These are phyloP conservation scores for Conus canariensis DNA, from an alignment of 2,888 invertebrate species.

Conservation along the genomic window DNA sequence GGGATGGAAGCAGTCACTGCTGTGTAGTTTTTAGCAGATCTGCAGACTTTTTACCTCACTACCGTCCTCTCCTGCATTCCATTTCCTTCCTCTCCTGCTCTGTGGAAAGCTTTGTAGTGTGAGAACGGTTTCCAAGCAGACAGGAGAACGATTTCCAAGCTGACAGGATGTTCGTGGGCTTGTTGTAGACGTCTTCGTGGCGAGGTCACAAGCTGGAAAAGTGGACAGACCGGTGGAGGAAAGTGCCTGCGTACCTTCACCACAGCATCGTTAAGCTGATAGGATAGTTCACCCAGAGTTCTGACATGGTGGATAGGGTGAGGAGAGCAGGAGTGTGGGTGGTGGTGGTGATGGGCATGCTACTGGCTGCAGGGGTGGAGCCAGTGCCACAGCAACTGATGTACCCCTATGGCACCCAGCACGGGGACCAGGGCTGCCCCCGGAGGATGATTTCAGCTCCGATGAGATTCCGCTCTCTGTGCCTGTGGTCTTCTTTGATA, in stretches of 20 bases:
- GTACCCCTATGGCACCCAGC: constrained; percentile 81
- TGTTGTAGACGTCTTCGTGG: neutral
- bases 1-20: too few species aligned
- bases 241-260: too few species aligned
- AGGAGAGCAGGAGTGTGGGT: neutral
- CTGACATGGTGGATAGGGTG: neutral
- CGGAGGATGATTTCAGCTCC: constrained; percentile 84
- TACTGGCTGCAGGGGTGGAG: constrained; percentile 15
- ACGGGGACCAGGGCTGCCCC: constrained; percentile 81
- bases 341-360: neutral
- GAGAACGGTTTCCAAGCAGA: too few species aligned
- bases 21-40: too few species aligned
- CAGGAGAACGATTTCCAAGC: neutral
- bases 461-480: constrained; percentile 84
- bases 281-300: too few species aligned
- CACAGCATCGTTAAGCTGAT: too few species aligned
- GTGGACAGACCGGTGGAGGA: too few species aligned
- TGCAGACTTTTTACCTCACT: too few species aligned
- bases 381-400: constrained; percentile 59
- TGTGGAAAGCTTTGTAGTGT: too few species aligned
- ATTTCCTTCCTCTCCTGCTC: too few species aligned
- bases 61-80: too few species aligned
- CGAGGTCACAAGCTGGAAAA: neutral
- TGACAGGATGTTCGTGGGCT: neutral
- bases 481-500: constrained; percentile 90